phyloP scores from a whole-genome alignment of 92 coral and sea anemone species.

The Actinernus sp. region DNA sequence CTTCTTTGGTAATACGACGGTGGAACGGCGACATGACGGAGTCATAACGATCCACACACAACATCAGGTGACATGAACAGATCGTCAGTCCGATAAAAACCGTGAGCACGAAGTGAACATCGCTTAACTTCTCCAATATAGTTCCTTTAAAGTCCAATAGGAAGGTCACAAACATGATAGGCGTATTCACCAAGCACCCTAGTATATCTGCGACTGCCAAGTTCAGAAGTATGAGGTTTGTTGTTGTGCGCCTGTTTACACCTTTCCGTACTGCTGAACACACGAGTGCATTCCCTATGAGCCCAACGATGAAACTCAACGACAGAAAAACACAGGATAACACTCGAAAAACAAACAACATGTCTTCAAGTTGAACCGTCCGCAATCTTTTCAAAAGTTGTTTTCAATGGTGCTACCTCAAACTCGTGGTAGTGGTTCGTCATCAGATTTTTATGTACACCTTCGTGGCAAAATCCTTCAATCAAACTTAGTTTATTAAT shows the following conservation, averaged over 20 bases:
- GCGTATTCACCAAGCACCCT: slow-evolving; percentile 50
- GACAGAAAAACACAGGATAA: slow-evolving; percentile 6
- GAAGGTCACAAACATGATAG: slow-evolving; percentile 34
- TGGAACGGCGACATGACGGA: slow-evolving; percentile 30
- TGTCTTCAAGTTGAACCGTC: neutral
- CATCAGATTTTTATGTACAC: no score
- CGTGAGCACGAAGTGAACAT: slow-evolving; percentile 45
- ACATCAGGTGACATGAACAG: slow-evolving; percentile 35
- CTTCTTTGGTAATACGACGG: slow-evolving; percentile 27
- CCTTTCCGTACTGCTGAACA: slow-evolving; percentile 33
- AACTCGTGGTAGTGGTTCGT: no score
- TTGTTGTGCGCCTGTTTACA: slow-evolving; percentile 26
- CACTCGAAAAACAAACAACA: slow-evolving; percentile 3
- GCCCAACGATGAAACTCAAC: slow-evolving; percentile 20
- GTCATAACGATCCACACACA: slow-evolving; percentile 54
- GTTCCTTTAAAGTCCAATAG: slow-evolving; percentile 12
- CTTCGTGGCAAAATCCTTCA: no score
- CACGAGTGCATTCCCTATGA: slow-evolving; percentile 38
- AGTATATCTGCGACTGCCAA: slow-evolving; percentile 41
- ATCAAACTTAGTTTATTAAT: no score
- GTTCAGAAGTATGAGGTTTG: slow-evolving; percentile 33
- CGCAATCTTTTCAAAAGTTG: neutral
- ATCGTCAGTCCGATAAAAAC: slow-evolving; percentile 26
- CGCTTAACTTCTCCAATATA: slow-evolving; percentile 6
- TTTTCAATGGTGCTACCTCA: neutral